Evolutionary conservation across 2,113 vertebrate genomes (phyloP).

Genomic region (Hydrolagus affinis): DNA sequence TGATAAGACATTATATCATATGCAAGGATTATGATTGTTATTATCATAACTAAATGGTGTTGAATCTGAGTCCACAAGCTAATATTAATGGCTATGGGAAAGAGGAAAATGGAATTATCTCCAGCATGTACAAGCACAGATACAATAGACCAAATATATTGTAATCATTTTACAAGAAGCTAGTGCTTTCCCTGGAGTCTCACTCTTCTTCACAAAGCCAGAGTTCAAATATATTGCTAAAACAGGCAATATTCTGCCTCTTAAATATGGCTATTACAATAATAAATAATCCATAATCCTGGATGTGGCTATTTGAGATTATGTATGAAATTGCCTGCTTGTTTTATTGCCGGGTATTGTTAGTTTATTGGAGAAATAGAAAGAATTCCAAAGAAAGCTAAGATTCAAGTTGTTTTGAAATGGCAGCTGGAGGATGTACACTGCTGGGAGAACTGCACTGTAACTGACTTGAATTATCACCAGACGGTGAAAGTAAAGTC

Average conservation of each 20-base stretch:
- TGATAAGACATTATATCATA: too few species aligned
- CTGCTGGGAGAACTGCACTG: not conserved
- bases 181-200: not conserved
- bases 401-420: not conserved
- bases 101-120: too few species aligned
- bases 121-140: too few species aligned
- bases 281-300: too few species aligned
- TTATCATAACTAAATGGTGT: too few species aligned
- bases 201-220: not conserved
- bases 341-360: not conserved
- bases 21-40: too few species aligned
- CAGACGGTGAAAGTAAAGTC: not conserved
- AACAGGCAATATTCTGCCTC: not conserved
- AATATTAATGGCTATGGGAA: too few species aligned
- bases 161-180: not conserved
- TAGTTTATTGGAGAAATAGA: not conserved
- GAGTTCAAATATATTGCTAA: not conserved
- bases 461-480: not conserved
- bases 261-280: not conserved
- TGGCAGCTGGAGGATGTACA: not conserved
- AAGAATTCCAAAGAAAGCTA: not conserved
- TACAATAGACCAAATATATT: too few species aligned
- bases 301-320: not conserved
- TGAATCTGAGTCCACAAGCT: too few species aligned
- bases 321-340: not conserved